phyloP scores from a whole-genome alignment of 1,140 invertebrate species.

The silkworm (Bombyx mori) region ASM3026992v2 NC_085117.1:14277001-14277500 shows the following conservation, averaged over 20 bases:
- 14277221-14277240: constrained; percentile 56
- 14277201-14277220: constrained; percentile 58
- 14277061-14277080: too few relatives aligned
- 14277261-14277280: constrained; percentile 63
- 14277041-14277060: too few relatives aligned
- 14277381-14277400: constrained; percentile 67
- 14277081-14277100: too few relatives aligned
- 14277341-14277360: constrained; percentile 70
- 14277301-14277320: constrained; percentile 69
- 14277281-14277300: constrained; percentile 67
- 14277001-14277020: too few relatives aligned
- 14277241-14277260: constrained; percentile 46
- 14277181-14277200: constrained; percentile 21
- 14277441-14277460: constrained; percentile 55
- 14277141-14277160: constrained; percentile 22
- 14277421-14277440: constrained; percentile 65
- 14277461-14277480: constrained; percentile 47
- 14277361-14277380: constrained; percentile 64
- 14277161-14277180: constrained; percentile 20
- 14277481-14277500: constrained; percentile 54
- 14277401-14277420: constrained; percentile 69
- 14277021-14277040: too few relatives aligned
- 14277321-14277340: constrained; percentile 69
- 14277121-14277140: neutral
- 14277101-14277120: neutral